Conservation (phyloP, 1,140 invertebrate species). For the Centruroides vittatus region DNA sequence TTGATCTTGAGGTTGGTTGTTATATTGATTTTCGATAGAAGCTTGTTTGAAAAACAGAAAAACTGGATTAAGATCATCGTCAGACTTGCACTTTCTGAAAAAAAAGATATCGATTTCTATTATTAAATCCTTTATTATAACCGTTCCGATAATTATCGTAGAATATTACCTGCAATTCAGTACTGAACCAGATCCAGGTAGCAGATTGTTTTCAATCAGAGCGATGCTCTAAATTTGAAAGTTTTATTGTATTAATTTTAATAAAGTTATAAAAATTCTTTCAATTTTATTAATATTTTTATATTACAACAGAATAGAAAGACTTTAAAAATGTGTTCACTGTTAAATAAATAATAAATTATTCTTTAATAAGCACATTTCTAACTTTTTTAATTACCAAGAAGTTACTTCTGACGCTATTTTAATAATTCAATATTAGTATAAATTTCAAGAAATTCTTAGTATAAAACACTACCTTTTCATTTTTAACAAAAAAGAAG, state of each 20-base stretch:
- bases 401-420: too few relatives aligned
- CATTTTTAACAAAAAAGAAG: too few relatives aligned
- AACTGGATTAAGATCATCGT: conserved; percentile 51
- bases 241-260: not conserved
- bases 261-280: too few relatives aligned
- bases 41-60: conserved; percentile 60
- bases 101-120: conserved; percentile 4
- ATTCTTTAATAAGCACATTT: too few relatives aligned
- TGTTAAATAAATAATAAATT: too few relatives aligned
- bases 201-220: conserved; percentile 68
- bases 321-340: not conserved
- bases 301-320: conserved; percentile 2
- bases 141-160: too few relatives aligned
- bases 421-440: too few relatives aligned
- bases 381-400: too few relatives aligned
- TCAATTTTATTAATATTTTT: not conserved
- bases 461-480: too few relatives aligned
- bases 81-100: conserved; percentile 40
- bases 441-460: too few relatives aligned
- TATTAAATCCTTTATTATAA: too few relatives aligned
- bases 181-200: conserved; percentile 50
- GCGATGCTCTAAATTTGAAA: conserved; percentile 55
- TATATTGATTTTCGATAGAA: conserved; percentile 55
- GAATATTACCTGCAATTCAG: conserved; percentile 48
- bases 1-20: conserved; percentile 55